Evolutionary conservation across 1,140 invertebrate genomes (phyloP).

Genomic region (Triops longicaudatus): DNA sequence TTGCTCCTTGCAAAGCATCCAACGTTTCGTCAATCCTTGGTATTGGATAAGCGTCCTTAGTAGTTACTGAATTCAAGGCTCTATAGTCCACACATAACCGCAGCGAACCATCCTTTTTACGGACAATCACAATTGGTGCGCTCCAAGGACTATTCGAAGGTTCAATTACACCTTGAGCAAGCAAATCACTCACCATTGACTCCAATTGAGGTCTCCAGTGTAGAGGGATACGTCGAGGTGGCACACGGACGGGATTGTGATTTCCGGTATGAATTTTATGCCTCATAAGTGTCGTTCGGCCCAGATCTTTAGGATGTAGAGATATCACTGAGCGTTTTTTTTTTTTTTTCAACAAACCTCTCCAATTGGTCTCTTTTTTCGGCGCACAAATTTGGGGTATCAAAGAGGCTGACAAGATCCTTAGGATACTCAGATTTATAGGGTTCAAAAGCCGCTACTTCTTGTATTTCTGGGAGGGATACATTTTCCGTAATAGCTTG

Average conservation of each 20-base stretch:
- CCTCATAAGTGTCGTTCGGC: no score
- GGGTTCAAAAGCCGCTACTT: not conserved
- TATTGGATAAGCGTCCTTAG: constrained; percentile 42
- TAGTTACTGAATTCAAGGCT: constrained; percentile 38
- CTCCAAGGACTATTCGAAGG: constrained; percentile 41
- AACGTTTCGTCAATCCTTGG: constrained; percentile 44
- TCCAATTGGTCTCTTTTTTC: not conserved
- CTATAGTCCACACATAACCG: constrained; percentile 47
- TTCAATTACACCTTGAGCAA: constrained; percentile 42
- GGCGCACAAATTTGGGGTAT: not conserved
- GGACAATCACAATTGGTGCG: constrained; percentile 42
- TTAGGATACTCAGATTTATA: not conserved
- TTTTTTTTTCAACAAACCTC: not conserved
- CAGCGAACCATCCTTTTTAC: constrained; percentile 43
- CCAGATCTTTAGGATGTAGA: no score
- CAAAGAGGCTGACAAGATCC: not conserved
- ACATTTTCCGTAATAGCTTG: not conserved
- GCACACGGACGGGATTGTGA: no score
- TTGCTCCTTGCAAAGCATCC: constrained; percentile 37
- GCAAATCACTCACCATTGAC: constrained; percentile 23
- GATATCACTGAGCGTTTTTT: no score
- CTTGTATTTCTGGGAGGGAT: not conserved
- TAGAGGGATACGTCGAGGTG: no score
- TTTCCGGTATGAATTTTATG: no score
- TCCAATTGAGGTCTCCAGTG: not conserved